Conservation (phyloP, 2,888 invertebrate genomes). For the Diarsia mendica region DNA sequence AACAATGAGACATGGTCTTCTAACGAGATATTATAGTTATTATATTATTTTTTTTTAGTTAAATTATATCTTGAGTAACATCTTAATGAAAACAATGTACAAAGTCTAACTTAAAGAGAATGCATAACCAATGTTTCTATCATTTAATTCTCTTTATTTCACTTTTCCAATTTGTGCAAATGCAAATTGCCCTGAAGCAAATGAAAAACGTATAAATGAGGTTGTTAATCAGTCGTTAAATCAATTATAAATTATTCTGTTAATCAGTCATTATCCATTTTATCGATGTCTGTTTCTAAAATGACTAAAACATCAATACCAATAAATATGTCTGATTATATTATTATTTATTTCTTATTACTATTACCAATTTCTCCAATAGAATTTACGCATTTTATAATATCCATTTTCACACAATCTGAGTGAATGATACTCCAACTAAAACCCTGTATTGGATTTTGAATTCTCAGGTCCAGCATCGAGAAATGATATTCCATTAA, state of each 20-base stretch:
- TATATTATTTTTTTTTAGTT: too few relatives aligned
- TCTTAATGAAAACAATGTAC: not conserved
- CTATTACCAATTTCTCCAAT: not conserved
- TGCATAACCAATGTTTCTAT: not conserved
- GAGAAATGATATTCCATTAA: not conserved
- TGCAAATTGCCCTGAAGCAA: not conserved
- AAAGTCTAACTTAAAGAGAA: not conserved
- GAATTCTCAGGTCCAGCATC: not conserved
- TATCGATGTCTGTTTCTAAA: not conserved
- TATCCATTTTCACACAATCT: not conserved
- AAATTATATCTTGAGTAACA: too few relatives aligned
- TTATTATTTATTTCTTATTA: too few relatives aligned
- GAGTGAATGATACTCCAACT: not conserved
- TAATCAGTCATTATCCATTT: conserved; percentile 9
- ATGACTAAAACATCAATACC: not conserved
- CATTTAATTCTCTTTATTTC: not conserved
- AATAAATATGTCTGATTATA: not conserved
- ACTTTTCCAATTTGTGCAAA: not conserved
- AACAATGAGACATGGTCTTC: not conserved
- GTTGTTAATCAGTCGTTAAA: not conserved
- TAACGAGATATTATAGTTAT: too few relatives aligned
- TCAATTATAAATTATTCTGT: not conserved
- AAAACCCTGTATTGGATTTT: not conserved
- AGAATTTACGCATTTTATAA: not conserved
- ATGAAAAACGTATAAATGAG: not conserved